phyloP scores from a whole-genome alignment of 1,140 invertebrate genomes.

The Philaenus spumarius region DNA sequence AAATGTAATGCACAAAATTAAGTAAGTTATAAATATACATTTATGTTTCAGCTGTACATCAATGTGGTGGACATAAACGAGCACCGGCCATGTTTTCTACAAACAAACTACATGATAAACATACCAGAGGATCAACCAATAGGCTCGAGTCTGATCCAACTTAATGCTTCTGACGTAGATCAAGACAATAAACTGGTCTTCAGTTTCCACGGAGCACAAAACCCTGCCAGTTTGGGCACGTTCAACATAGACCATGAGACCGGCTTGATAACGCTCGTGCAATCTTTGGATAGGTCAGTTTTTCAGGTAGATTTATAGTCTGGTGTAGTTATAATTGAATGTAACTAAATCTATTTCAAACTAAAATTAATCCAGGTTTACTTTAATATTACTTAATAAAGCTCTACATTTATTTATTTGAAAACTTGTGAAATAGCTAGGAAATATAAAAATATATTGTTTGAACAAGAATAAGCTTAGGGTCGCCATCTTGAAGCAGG shows the following conservation, averaged over 20 bases:
- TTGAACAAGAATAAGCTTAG: no score
- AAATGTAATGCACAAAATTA: no score
- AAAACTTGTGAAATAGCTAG: no score
- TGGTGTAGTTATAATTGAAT: background rate
- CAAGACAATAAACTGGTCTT: conserved; percentile 63
- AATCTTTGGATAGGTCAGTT: conserved; percentile 55
- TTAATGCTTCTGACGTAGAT: conserved; percentile 60
- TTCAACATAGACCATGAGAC: conserved; percentile 73
- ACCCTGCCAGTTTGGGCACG: conserved; percentile 56
- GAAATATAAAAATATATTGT: no score
- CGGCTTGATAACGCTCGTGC: conserved; percentile 60
- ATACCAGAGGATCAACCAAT: conserved; percentile 61
- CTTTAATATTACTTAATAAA: no score
- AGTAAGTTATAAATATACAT: no score
- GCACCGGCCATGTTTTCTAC: conserved; percentile 66
- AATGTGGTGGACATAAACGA: conserved; percentile 76
- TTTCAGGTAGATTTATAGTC: background rate
- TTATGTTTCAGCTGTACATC: conserved; percentile 48
- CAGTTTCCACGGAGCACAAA: conserved; percentile 66
- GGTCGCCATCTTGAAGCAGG: no score
- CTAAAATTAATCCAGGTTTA: no score
- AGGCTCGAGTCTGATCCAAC: conserved; percentile 52
- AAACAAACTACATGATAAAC: conserved; percentile 58
- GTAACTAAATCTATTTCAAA: no score
- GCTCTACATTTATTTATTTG: no score